These are phyloP conservation scores for Palythoa grandiflora DNA, from an alignment of 92 coral and sea anemone species.

Conservation along the genomic window DNA sequence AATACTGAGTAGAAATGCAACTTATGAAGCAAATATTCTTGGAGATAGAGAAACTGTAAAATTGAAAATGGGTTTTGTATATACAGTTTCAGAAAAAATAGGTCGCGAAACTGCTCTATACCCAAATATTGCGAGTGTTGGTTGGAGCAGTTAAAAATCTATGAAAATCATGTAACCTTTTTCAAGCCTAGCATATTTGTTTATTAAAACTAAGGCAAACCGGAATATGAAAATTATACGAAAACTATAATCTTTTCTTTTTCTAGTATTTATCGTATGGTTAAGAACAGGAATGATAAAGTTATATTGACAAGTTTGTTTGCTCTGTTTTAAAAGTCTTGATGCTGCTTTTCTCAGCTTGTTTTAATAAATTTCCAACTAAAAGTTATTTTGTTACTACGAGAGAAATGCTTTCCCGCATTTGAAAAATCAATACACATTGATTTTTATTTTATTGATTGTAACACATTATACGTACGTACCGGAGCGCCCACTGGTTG, in stretches of 20 bases:
- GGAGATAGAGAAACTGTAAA: too few relatives aligned
- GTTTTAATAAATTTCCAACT: not conserved
- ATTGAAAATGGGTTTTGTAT: too few relatives aligned
- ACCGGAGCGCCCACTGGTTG: not conserved
- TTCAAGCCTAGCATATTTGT: too few relatives aligned
- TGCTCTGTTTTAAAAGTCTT: not conserved
- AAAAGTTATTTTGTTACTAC: too few relatives aligned
- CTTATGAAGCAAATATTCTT: not conserved
- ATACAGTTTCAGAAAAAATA: too few relatives aligned
- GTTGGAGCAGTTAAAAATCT: too few relatives aligned
- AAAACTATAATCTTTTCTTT: not conserved
- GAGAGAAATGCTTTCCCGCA: not conserved
- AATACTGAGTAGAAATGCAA: too few relatives aligned
- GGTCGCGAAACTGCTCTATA: too few relatives aligned
- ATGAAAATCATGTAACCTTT: too few relatives aligned
- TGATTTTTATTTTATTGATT: not conserved
- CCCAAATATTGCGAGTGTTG: too few relatives aligned
- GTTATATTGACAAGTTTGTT: not conserved
- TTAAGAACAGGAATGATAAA: not conserved
- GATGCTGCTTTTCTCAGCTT: not conserved
- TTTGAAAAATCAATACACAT: not conserved
- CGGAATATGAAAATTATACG: not conserved
- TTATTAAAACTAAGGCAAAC: not conserved
- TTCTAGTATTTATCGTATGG: not conserved
- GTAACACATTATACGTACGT: not conserved